Conservation (phyloP, 2,113 vertebrate genomes). For the Pygoscelis antarcticus region DNA sequence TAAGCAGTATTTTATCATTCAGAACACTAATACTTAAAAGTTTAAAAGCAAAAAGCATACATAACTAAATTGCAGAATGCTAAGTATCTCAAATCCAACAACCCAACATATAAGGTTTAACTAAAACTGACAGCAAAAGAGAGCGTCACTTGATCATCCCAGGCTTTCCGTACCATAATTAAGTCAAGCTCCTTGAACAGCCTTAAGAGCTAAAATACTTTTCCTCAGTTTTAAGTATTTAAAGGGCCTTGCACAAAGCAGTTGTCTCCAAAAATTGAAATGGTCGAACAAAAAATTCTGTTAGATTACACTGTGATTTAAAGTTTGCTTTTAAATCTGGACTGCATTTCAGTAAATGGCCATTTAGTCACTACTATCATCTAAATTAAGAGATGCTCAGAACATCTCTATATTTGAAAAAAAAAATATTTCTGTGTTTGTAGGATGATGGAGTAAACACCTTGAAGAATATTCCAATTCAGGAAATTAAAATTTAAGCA, state of each 20-base stretch:
- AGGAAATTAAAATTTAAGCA: background rate
- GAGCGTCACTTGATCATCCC: background rate
- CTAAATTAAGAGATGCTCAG: background rate
- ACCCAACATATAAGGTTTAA: background rate
- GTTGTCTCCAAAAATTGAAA: background rate
- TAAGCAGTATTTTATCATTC: background rate
- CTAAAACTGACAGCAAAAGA: background rate
- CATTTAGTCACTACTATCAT: background rate
- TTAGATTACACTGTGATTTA: background rate
- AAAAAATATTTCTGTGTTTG: background rate
- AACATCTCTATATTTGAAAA: background rate
- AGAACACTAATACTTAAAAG: background rate
- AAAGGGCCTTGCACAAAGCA: background rate
- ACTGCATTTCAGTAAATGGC: background rate
- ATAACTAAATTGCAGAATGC: background rate
- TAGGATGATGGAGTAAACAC: background rate
- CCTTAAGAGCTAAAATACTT: background rate
- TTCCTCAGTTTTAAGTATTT: background rate
- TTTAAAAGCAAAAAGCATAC: background rate
- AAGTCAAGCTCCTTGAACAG: background rate
- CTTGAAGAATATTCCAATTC: background rate
- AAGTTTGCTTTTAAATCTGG: background rate
- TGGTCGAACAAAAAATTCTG: background rate
- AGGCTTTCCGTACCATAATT: background rate
- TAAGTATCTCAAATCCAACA: background rate